Evolutionary conservation across 2,888 invertebrate genomes (phyloP).

Genomic region (Ganaspis brasiliensis): DNA sequence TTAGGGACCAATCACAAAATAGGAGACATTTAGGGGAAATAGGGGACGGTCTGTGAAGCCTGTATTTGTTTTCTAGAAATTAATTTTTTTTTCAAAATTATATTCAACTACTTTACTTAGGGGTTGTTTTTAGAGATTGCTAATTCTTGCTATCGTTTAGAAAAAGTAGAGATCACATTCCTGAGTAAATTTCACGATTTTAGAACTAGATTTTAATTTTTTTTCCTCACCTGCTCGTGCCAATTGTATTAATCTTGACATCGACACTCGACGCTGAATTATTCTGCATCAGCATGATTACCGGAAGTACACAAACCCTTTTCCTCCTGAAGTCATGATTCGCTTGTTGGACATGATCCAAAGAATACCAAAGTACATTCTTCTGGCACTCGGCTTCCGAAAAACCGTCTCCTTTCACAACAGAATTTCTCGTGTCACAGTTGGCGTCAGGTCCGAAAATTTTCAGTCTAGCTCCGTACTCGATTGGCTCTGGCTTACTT

Average conservation of each 20-base stretch:
- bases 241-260: conserved; percentile 84
- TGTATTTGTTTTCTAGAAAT: too few species aligned
- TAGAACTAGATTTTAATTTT: too few species aligned
- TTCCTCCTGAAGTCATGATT: conserved; percentile 85
- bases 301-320: conserved; percentile 86
- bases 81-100: too few species aligned
- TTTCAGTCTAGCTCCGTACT: conserved; percentile 73
- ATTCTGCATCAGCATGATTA: conserved; percentile 86
- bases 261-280: conserved; percentile 84
- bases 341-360: conserved; percentile 71
- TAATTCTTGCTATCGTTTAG: too few species aligned
- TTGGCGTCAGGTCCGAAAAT: conserved; percentile 79
- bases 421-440: conserved; percentile 74
- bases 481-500: conserved; percentile 69
- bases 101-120: too few species aligned
- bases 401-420: conserved; percentile 62
- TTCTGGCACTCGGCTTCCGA: conserved; percentile 72
- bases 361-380: conserved; percentile 71
- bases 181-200: too few species aligned
- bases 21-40: too few species aligned
- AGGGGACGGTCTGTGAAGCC: too few species aligned
- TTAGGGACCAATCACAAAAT: too few species aligned
- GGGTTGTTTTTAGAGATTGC: too few species aligned
- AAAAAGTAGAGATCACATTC: too few species aligned
- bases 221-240: conserved; percentile 85